Percentiles rank a stretch among this genome's conserved stretches.
phyloP scores from a whole-genome alignment of 2,797 vertebrate species.

The Propithecus deckenii region DNA sequence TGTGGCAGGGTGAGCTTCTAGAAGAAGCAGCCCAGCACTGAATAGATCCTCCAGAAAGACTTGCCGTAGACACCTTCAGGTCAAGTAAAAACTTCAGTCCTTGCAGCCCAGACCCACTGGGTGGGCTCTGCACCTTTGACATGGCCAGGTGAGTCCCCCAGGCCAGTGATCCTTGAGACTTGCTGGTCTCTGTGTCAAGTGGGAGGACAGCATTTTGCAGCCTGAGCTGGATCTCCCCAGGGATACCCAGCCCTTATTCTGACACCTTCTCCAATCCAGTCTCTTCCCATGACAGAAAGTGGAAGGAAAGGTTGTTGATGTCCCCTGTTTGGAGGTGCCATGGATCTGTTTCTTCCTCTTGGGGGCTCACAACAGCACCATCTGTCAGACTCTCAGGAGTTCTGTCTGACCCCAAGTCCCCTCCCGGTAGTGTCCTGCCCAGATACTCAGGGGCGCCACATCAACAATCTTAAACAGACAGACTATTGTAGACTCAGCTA shows the following conservation, averaged over 20 bases:
- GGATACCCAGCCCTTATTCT: background rate
- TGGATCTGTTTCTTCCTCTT: background rate
- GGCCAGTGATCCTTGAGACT: background rate
- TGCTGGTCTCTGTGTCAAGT: background rate
- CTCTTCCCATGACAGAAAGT: background rate
- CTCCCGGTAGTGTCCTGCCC: background rate
- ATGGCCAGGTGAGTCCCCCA: background rate
- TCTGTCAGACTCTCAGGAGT: background rate
- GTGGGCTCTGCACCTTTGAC: background rate
- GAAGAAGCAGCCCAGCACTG: background rate
- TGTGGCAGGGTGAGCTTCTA: background rate
- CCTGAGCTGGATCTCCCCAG: background rate
- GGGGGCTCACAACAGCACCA: background rate
- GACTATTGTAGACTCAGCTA: background rate
- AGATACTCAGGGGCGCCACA: background rate
- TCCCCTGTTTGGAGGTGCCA: background rate
- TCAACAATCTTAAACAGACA: background rate
- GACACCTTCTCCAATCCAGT: background rate
- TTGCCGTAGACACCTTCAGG: accelerated
- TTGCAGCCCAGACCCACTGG: background rate
- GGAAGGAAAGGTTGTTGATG: background rate
- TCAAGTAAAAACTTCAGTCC: background rate
- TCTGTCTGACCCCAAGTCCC: background rate
- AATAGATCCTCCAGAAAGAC: background rate
- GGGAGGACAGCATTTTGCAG: background rate